Percentiles rank a stretch among this genome's conserved stretches.
Evolutionary conservation across 2,113 vertebrate genomes (phyloP).

Genomic region (Odocoileus virginianus): DNA sequence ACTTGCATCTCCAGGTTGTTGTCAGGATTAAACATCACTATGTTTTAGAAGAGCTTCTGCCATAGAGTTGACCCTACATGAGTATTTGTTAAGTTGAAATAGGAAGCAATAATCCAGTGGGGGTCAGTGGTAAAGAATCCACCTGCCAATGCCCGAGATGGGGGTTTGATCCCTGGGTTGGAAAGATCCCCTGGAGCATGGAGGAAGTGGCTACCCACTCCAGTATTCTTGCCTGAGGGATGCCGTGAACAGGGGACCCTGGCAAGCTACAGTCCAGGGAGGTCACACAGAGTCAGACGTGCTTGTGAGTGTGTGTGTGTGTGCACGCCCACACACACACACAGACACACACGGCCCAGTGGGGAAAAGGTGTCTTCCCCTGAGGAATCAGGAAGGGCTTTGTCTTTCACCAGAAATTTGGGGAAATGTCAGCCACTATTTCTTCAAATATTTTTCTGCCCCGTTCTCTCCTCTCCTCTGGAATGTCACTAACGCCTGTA

Average conservation of each 20-base stretch:
- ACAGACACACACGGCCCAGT: background rate
- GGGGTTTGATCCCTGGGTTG: background rate
- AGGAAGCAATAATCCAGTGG: background rate
- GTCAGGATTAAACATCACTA: background rate
- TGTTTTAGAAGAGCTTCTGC: background rate
- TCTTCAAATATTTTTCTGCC: background rate
- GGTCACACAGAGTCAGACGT: background rate
- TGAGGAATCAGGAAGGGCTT: background rate
- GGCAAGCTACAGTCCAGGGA: background rate
- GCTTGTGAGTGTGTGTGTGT: rapidly evolving
- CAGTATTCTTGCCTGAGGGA: background rate
- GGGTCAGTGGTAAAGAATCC: background rate
- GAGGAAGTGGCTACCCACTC: background rate
- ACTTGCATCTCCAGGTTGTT: background rate
- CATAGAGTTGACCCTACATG: rapidly evolving
- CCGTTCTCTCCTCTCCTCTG: background rate
- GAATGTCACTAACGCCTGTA: rapidly evolving
- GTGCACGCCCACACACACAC: rapidly evolving
- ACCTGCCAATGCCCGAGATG: background rate
- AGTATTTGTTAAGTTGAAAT: background rate
- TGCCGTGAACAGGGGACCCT: background rate
- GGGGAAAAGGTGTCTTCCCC: background rate
- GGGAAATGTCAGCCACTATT: background rate
- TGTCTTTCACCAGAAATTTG: background rate
- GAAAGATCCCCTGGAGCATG: background rate